A percentile compares a stretch with the other conserved stretches of the same genome.
Conservation (phyloP, 2,888 invertebrate species). For the Orthosia gracilis region DNA sequence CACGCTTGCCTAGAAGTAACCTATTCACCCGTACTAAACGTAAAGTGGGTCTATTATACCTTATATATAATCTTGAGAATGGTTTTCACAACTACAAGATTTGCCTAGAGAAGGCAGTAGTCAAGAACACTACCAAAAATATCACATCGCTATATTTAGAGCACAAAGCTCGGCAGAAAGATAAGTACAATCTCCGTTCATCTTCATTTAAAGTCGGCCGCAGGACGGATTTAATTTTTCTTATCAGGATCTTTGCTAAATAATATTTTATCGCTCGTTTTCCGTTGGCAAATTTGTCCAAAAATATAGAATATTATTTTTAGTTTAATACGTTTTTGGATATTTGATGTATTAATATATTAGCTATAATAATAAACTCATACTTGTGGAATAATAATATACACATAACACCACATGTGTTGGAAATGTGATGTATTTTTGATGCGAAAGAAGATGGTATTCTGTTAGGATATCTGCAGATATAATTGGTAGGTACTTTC, state of each 20-base stretch:
- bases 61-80: not conserved
- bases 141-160: constrained; percentile 49
- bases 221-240: constrained; percentile 70
- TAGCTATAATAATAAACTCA: not conserved
- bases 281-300: constrained; percentile 53
- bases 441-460: not conserved
- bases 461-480: not conserved
- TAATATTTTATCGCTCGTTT: constrained; percentile 73
- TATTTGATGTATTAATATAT: not conserved
- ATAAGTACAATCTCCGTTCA: constrained; percentile 54
- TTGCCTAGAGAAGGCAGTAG: not conserved
- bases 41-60: not conserved
- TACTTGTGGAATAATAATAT: not conserved
- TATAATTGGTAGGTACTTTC: not conserved
- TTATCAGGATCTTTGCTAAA: constrained; percentile 70
- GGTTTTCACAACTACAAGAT: constrained; percentile 3
- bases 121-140: constrained; percentile 15
- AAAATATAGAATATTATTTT: constrained; percentile 45
- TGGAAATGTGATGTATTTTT: too few relatives aligned
- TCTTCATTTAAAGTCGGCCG: constrained; percentile 53
- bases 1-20: too few relatives aligned
- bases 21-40: not conserved
- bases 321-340: constrained; percentile 11
- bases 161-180: constrained; percentile 56
- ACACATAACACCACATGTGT: too few relatives aligned